phyloP scores from a whole-genome alignment of 2,888 invertebrate species.

The Acheta domesticus region DNA sequence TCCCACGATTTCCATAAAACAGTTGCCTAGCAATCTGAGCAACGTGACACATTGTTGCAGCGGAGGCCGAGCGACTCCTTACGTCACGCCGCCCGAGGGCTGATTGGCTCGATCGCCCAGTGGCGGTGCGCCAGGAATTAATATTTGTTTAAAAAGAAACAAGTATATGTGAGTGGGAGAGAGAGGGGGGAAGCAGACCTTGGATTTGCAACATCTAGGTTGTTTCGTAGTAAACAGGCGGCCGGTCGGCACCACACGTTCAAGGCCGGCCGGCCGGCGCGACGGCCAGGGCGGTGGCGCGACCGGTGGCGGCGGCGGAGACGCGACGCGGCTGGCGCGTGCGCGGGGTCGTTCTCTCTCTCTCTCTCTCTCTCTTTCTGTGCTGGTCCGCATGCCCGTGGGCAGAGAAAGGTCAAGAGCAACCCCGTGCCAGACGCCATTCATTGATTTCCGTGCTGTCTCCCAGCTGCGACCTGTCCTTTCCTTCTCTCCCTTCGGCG shows the following conservation, averaged over 20 bases:
- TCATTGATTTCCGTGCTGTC: background rate
- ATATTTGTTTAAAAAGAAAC: slow-evolving; percentile 10
- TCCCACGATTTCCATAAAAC: no score
- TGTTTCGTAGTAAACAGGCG: background rate
- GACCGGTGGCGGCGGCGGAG: background rate
- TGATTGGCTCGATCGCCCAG: background rate
- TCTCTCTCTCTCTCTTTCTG: background rate
- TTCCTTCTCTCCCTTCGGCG: no score
- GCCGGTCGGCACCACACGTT: background rate
- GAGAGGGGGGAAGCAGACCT: background rate
- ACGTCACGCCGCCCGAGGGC: no score
- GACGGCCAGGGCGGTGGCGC: background rate
- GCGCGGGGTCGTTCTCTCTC: background rate
- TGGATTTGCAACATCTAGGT: slow-evolving; percentile 18
- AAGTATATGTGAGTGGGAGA: background rate
- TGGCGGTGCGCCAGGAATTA: background rate
- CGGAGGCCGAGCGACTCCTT: no score
- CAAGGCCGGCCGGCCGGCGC: background rate
- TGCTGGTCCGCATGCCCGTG: background rate
- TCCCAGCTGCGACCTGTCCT: no score
- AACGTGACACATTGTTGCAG: no score
- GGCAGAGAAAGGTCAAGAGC: background rate
- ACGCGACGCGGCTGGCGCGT: background rate
- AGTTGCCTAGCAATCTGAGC: no score
- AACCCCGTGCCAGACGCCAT: background rate